Evolutionary conservation across 1,140 invertebrate species (phyloP), one percentile per base, ranked within the genome.

Genomic region (Micrasema minimum): DNA sequence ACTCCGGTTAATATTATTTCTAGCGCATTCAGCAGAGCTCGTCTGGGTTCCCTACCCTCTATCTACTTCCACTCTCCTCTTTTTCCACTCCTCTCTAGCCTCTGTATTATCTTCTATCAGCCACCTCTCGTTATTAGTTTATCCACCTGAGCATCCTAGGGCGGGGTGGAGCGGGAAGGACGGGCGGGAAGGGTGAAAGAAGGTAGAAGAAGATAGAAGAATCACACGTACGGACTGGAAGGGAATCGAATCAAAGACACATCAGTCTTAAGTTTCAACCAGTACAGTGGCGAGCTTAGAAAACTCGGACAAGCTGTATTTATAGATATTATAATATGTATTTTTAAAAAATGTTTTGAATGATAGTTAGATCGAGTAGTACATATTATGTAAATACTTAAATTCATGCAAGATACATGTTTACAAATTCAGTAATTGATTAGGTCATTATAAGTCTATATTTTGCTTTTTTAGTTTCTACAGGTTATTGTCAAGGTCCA

Each of bases 91-190:
- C 26, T 4, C 7, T 31, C 26, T 31, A 2, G 3, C 2, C 26
- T 31, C 7, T 31, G n/a, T 18, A 61, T 53, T 31, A 31, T 31
- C 26, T 31, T 31, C 26, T 5, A 35, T 37, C 46, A 26, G 67
- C 45, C 45, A 45, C 64, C 45, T 23, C 45, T 51, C 46, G 53
- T 72, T 72, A 72, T 72, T 67, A 72, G 70, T 72, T 72, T 72
- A 72, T 14, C 65, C 55, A 59, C 55, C 55, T 59, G 55, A 59
- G 46, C 46, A 48, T 48, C 46, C 46, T 11, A 64, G 43, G 61
- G 37, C 37, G n/a, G 11, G 37, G 11, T 18, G 69, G 46, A 22
- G 23, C 43, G 57, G 45, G 31, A n/a, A n/a, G 35, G 59, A 14
- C 20, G 31, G 61, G 46, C 37, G 16, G 41, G 55, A 20, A 2